A percentile compares a stretch with the other conserved stretches of the same genome.
These are phyloP conservation scores for Marasmarcha lunaedactyla DNA, from an alignment of 2,888 invertebrate genomes.

Conservation along the genomic window DNA sequence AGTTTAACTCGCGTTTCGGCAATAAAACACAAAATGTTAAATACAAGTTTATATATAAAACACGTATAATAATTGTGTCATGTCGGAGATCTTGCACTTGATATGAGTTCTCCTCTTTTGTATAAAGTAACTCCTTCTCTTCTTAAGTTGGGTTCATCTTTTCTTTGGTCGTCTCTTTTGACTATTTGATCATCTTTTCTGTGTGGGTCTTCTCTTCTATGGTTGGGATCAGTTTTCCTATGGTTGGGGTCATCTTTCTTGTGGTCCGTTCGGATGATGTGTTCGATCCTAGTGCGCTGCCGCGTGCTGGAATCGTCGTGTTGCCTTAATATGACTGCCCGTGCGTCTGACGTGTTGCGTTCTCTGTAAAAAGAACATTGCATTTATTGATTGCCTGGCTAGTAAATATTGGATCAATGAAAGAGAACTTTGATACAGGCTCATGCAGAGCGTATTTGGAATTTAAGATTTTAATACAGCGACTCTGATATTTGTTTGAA, in stretches of 20 bases:
- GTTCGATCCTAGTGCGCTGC: constrained; percentile 13
- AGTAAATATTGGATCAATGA: background rate
- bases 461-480: too few species aligned
- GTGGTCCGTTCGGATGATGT: background rate
- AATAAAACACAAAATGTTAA: constrained; percentile 32
- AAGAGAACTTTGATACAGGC: too few species aligned
- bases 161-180: constrained; percentile 19
- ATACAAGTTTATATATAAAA: constrained; percentile 64
- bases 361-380: constrained; percentile 39
- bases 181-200: constrained; percentile 15
- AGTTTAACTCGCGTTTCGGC: too few species aligned
- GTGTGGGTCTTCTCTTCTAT: constrained; percentile 11
- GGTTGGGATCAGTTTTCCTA: constrained; percentile 3
- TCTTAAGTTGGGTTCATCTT: constrained; percentile 8
- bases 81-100: constrained; percentile 74
- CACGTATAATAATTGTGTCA: constrained; percentile 39
- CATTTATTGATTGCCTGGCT: background rate
- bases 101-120: constrained; percentile 85
- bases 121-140: constrained; percentile 68
- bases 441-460: too few species aligned
- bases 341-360: constrained; percentile 56
- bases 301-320: constrained; percentile 56
- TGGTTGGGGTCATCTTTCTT: background rate
- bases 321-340: constrained; percentile 45
- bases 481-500: too few species aligned